Percentiles rank a stretch among this genome's conserved stretches.
phyloP scores from a whole-genome alignment of 2,113 vertebrate genomes.

The Silurus meridionalis region DNA sequence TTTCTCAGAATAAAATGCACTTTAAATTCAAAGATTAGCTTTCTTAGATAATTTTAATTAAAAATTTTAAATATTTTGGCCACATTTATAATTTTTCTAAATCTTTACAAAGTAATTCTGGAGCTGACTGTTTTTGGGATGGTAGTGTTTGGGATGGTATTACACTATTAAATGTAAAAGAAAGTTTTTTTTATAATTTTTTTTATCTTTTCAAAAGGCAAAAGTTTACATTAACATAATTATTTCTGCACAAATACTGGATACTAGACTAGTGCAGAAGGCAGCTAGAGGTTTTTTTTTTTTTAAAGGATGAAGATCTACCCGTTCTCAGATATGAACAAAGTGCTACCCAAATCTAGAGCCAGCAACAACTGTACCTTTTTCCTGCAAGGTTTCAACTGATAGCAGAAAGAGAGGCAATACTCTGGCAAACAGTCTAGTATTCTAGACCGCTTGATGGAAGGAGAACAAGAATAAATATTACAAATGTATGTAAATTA shows the following conservation, averaged over 20 bases:
- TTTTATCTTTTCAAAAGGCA: too few relatives aligned
- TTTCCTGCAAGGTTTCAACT: slow-evolving; percentile 76
- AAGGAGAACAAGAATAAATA: slow-evolving; percentile 53
- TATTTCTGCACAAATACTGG: slow-evolving; percentile 22
- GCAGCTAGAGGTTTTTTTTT: slow-evolving; percentile 2
- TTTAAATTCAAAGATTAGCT: neutral
- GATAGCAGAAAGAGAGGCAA: slow-evolving; percentile 80
- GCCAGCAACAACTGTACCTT: slow-evolving; percentile 69
- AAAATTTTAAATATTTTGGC: neutral
- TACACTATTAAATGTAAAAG: neutral
- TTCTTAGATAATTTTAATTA: neutral
- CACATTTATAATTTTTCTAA: neutral
- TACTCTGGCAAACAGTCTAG: slow-evolving; percentile 77
- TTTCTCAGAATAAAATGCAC: neutral
- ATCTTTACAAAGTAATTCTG: neutral
- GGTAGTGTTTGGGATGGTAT: neutral
- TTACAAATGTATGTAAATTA: slow-evolving; percentile 5
- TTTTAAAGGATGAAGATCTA: slow-evolving; percentile 5
- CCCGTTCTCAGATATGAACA: slow-evolving; percentile 31
- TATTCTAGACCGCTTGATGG: slow-evolving; percentile 72
- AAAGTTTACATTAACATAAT: neutral
- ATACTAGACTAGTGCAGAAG: slow-evolving; percentile 3
- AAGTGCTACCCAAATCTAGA: slow-evolving; percentile 43
- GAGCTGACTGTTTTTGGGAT: neutral
- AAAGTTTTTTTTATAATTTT: too few relatives aligned